Percentiles rank a stretch among this genome's conserved stretches.
phyloP scores from a whole-genome alignment of 2,113 vertebrate genomes.

The Cryptomyrus ogoouensis region DNA sequence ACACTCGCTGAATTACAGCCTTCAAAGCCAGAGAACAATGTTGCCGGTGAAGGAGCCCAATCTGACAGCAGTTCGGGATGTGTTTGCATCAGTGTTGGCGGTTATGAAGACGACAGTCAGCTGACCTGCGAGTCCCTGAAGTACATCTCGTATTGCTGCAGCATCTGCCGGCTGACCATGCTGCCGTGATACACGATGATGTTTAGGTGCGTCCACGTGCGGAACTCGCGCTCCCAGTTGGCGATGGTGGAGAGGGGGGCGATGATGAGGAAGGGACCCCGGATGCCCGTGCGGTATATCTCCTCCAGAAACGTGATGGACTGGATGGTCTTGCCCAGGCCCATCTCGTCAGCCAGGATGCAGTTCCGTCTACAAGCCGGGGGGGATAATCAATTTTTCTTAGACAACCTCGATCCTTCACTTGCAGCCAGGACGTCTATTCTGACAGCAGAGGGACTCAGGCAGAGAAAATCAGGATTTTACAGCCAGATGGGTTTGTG shows the following conservation, averaged over 20 bases:
- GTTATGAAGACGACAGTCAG: background rate
- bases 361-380: slow-evolving; percentile 77
- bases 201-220: slow-evolving; percentile 88
- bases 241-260: slow-evolving; percentile 96
- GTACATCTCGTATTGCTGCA: slow-evolving; percentile 98
- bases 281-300: slow-evolving; percentile 80
- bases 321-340: slow-evolving; percentile 97
- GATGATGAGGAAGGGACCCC: slow-evolving; percentile 89
- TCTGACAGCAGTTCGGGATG: background rate
- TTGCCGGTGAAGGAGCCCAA: background rate
- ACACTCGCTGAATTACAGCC: background rate
- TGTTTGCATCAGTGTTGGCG: background rate
- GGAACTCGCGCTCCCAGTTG: slow-evolving; percentile 97
- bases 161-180: slow-evolving; percentile 95
- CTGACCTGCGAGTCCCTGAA: slow-evolving; percentile 91
- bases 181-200: slow-evolving; percentile 96
- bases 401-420: background rate
- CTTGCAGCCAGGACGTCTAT: background rate
- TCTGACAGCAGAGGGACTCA: background rate
- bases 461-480: background rate
- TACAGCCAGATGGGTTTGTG: background rate
- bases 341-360: slow-evolving; percentile 98
- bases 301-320: slow-evolving; percentile 96
- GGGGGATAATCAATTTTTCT: background rate
- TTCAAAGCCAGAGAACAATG: no score